Conservation (phyloP, 2,797 vertebrate species). For the Melanotaenia trifasciata region DNA sequence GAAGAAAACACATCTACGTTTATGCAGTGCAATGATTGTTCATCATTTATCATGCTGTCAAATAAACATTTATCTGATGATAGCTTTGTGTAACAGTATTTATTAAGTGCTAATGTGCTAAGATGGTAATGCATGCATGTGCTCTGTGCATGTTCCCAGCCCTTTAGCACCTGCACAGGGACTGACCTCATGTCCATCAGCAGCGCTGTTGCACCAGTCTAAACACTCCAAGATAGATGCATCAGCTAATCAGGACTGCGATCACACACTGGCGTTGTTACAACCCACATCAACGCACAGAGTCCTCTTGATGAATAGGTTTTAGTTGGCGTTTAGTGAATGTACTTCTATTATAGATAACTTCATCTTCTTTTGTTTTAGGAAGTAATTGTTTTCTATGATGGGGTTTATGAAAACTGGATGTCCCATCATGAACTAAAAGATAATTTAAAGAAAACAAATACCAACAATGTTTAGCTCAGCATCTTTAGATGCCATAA, state of each 20-base stretch:
- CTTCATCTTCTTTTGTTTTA: background rate
- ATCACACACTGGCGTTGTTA: constrained; percentile 45
- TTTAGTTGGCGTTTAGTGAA: background rate
- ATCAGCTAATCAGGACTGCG: constrained; percentile 72
- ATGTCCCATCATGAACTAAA: background rate
- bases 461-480: background rate
- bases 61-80: constrained; percentile 64
- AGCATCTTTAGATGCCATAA: too few species aligned
- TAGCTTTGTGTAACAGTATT: constrained; percentile 25
- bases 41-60: constrained; percentile 42
- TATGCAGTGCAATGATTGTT: constrained; percentile 24
- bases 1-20: constrained; percentile 21
- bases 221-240: constrained; percentile 77
- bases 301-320: constrained; percentile 29
- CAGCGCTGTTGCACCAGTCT: constrained; percentile 55
- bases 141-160: constrained; percentile 32
- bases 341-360: constrained; percentile 3
- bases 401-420: background rate
- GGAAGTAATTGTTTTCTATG: background rate
- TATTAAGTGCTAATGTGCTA: constrained; percentile 17
- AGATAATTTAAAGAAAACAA: background rate
- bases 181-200: constrained; percentile 69
- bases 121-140: constrained; percentile 14
- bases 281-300: constrained; percentile 39
- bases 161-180: constrained; percentile 59